These are phyloP conservation scores for Halictus quadricinctus DNA, from an alignment of 2,888 invertebrate genomes.

Conservation along the genomic window DNA sequence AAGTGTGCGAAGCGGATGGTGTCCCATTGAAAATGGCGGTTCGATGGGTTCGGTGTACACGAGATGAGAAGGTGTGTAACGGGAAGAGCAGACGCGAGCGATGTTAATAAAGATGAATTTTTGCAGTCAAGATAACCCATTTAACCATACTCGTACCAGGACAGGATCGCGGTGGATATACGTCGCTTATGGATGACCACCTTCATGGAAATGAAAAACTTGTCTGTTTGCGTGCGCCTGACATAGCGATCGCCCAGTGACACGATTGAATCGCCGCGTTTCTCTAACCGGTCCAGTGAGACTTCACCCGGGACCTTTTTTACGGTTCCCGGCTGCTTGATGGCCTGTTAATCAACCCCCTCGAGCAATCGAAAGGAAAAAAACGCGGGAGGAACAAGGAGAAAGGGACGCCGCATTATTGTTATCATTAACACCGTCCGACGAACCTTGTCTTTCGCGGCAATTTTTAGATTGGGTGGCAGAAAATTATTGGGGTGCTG, in stretches of 20 bases:
- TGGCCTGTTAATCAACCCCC: slow-evolving; percentile 23
- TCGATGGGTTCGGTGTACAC: not conserved
- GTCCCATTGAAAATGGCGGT: not conserved
- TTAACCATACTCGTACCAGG: slow-evolving; percentile 51
- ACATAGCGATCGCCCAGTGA: slow-evolving; percentile 53
- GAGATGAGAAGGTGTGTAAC: slow-evolving; percentile 2
- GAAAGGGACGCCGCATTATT: not conserved
- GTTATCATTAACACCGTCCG: too few species aligned
- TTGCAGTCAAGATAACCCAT: slow-evolving; percentile 61
- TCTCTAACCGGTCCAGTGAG: slow-evolving; percentile 54
- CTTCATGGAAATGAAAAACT: slow-evolving; percentile 60
- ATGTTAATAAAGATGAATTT: slow-evolving; percentile 62
- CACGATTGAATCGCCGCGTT: slow-evolving; percentile 54
- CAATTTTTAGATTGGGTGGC: too few species aligned
- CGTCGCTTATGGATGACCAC: slow-evolving; percentile 50
- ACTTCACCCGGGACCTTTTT: slow-evolving; percentile 37
- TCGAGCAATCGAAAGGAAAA: slow-evolving; percentile 3
- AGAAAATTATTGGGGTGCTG: too few species aligned
- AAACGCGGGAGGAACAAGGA: not conserved
- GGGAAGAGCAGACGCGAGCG: slow-evolving; percentile 28
- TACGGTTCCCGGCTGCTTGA: not conserved
- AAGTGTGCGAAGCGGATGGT: too few species aligned
- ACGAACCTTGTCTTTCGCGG: too few species aligned
- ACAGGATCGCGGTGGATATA: slow-evolving; percentile 25
- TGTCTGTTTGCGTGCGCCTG: slow-evolving; percentile 37